Evolutionary conservation across 2,888 invertebrate species (phyloP).

Genomic region (Lepeophtheirus nordmannii): DNA sequence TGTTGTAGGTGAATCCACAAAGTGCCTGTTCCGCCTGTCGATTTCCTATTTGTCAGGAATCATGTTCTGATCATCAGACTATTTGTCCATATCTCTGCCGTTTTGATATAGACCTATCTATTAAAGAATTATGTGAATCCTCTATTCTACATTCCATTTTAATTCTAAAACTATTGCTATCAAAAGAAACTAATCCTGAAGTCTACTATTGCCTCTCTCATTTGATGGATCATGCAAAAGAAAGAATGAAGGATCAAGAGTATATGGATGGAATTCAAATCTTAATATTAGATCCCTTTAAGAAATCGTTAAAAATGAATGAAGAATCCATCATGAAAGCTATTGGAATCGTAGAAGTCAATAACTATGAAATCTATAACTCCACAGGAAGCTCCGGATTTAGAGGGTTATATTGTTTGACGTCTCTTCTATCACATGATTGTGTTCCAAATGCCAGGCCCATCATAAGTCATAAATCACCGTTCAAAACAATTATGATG

Average conservation of each 20-base stretch:
- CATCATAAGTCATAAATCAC: neutral
- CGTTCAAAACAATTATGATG: neutral
- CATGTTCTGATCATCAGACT: neutral
- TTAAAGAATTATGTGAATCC: neutral
- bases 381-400: neutral
- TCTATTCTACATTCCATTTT: neutral
- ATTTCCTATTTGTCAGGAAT: neutral
- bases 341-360: conserved; percentile 8
- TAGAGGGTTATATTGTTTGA: conserved; percentile 6
- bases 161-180: neutral
- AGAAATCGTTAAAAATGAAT: neutral
- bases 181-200: neutral
- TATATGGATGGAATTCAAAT: neutral
- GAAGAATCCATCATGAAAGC: neutral
- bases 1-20: neutral
- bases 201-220: neutral
- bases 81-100: neutral
- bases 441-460: neutral
- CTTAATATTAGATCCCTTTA: neutral
- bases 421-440: conserved; percentile 6
- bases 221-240: neutral
- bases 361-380: conserved; percentile 9
- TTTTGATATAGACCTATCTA: neutral
- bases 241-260: neutral
- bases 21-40: neutral